Conservation (phyloP, 2,888 invertebrate species). For the Apeira syringaria region DNA sequence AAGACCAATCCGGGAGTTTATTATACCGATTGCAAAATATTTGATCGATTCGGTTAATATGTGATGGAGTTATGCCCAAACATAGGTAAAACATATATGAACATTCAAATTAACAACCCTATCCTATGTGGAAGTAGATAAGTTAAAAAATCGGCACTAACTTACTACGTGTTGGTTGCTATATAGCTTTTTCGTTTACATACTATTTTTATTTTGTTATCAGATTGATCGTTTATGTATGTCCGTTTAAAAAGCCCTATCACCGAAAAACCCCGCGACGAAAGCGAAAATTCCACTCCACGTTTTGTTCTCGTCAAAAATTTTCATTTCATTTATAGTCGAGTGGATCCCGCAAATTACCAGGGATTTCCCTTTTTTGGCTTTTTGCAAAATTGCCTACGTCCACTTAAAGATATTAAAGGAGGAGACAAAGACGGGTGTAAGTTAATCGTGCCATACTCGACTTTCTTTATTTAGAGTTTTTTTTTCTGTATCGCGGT, state of each 20-base stretch:
- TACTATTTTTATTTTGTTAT: too few species aligned
- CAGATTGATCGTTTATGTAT: constrained; percentile 31
- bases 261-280: constrained; percentile 32
- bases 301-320: constrained; percentile 63
- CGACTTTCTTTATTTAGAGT: constrained; percentile 40
- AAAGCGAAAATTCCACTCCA: constrained; percentile 43
- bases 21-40: too few species aligned
- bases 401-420: constrained; percentile 80
- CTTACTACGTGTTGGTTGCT: too few species aligned
- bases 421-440: constrained; percentile 60
- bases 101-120: too few species aligned
- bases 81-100: too few species aligned
- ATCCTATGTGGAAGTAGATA: too few species aligned
- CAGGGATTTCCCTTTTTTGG: constrained; percentile 60
- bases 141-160: too few species aligned
- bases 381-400: constrained; percentile 75
- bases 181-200: too few species aligned
- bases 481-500: background rate
- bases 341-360: constrained; percentile 73
- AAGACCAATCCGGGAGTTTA: too few species aligned
- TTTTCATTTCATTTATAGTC: constrained; percentile 73
- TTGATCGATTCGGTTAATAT: too few species aligned
- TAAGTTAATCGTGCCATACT: constrained; percentile 53
- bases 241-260: constrained; percentile 40
- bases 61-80: too few species aligned